Base-by-base conservation (phyloP, 2,113 vertebrate genomes). In the Ornithorhynchus anatinus region DNA sequence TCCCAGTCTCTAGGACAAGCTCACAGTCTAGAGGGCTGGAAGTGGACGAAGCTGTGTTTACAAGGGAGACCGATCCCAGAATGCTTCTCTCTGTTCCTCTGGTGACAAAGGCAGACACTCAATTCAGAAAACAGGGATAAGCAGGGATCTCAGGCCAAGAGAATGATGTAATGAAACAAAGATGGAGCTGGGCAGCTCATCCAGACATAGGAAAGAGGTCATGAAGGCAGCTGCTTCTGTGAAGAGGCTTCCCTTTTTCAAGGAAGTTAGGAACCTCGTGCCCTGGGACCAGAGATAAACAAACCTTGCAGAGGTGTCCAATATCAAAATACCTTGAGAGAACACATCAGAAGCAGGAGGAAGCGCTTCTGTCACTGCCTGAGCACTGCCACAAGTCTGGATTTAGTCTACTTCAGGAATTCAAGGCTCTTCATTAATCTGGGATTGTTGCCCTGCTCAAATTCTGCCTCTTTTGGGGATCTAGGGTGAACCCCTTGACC, bases 181-280 rank as follows among this genome's bases (percentile, higher is more conserved):
- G 15, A n/a, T n/a, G n/a, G n/a, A 76, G 39, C 23, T 58, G 31
- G 62, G 69, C 56, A 66, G n/a, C 35, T 60, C 5, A 27, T 27
- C 8, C 52, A 29, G 33, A 14, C 62, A 48, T n/a, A 38, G 25
- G 44, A 58, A 60, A 8, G 14, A 69, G 61, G 45, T 38, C 15
- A 32, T 45, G 47, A 69, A n/a, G n/a, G 35, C 52, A 71, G 69
- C 59, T 69, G 68, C 39, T 36, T 83, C 25, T 63, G 62, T 57
- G 27, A 53, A 67, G 52, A n/a, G 63, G 37, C 3, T 3, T n/a
- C 33, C 75, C 72, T 45, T 40, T 80, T 81, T 80, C 80, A 84
- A 75, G 69, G 75, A 85, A 76, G 29, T 47, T 53, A 81, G 37
- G 72, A 81, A 85, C 80, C 73, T 67, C 2, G 56, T 73, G 75